Conservation (phyloP, 2,888 invertebrate genomes). For the Diaprepes abbreviatus region DNA sequence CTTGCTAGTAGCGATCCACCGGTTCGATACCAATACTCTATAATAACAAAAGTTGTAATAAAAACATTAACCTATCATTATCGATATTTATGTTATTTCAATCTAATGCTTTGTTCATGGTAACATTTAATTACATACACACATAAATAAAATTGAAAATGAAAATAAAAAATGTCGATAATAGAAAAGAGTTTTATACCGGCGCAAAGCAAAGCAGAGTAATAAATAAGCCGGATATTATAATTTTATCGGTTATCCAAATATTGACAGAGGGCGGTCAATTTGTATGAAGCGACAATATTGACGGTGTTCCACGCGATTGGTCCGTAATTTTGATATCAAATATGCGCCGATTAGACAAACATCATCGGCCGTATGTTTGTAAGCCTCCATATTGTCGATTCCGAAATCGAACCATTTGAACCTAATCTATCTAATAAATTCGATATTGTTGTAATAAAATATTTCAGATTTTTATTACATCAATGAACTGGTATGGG, state of each 20-base stretch:
- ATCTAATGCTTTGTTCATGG: no score
- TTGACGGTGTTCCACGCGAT: conserved; percentile 52
- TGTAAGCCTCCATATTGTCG: conserved; percentile 33
- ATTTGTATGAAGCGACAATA: conserved; percentile 48
- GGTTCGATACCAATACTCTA: no score
- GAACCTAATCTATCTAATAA: conserved; percentile 11
- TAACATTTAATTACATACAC: no score
- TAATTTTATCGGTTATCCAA: conserved; percentile 40
- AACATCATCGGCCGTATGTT: conserved; percentile 40
- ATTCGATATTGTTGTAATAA: neutral
- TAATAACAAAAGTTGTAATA: no score
- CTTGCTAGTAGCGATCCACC: no score
- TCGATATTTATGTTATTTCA: no score
- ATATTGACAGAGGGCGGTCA: conserved; percentile 46
- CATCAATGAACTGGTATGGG: no score
- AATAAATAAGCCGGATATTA: conserved; percentile 40
- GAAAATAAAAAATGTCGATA: no score
- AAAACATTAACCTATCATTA: no score
- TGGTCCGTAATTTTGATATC: conserved; percentile 53
- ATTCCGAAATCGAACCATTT: conserved; percentile 20
- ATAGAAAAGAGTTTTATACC: no score
- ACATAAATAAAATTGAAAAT: no score
- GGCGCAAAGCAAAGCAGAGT: conserved; percentile 21
- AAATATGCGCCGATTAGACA: conserved; percentile 47
- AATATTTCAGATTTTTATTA: neutral